A percentile compares a stretch with the other conserved stretches of the same genome.
phyloP scores from a whole-genome alignment of 2,113 vertebrate species.

The Hydropotes inermis region DNA sequence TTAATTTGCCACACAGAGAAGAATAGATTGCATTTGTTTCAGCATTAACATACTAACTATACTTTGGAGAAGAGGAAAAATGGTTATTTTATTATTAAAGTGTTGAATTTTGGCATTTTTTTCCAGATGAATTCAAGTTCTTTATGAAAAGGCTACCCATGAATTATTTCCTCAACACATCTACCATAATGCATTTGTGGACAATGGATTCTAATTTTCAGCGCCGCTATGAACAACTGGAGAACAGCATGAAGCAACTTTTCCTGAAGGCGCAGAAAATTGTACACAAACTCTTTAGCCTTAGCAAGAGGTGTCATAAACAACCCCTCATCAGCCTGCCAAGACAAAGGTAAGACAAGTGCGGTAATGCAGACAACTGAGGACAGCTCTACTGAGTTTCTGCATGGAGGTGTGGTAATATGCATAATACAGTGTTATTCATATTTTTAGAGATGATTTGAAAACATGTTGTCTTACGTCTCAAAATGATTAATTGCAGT shows the following conservation, averaged over 20 bases:
- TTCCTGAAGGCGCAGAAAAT: constrained; percentile 92
- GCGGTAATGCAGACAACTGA: fast-evolving
- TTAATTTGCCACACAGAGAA: neutral
- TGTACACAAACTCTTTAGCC: constrained; percentile 95
- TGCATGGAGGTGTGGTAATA: neutral
- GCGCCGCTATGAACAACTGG: constrained; percentile 92
- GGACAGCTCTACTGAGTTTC: neutral
- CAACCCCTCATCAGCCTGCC: constrained; percentile 93
- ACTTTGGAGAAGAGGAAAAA: neutral
- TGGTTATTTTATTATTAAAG: neutral
- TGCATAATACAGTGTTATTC: fast-evolving
- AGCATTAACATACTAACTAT: neutral
- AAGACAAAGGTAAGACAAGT: constrained; percentile 86
- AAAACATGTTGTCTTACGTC: neutral
- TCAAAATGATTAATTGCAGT: neutral
- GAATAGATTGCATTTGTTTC: neutral
- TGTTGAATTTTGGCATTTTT: constrained; percentile 48
- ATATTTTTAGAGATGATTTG: neutral
- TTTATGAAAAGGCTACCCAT: constrained; percentile 93
- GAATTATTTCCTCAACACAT: constrained; percentile 94
- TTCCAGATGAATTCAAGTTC: constrained; percentile 94
- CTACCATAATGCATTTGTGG: constrained; percentile 94
- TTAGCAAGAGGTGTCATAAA: constrained; percentile 95
- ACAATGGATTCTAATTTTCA: constrained; percentile 93
- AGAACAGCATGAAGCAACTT: constrained; percentile 90